Conservation (phyloP, 2,888 invertebrate species). For the Plebejus argus region DNA sequence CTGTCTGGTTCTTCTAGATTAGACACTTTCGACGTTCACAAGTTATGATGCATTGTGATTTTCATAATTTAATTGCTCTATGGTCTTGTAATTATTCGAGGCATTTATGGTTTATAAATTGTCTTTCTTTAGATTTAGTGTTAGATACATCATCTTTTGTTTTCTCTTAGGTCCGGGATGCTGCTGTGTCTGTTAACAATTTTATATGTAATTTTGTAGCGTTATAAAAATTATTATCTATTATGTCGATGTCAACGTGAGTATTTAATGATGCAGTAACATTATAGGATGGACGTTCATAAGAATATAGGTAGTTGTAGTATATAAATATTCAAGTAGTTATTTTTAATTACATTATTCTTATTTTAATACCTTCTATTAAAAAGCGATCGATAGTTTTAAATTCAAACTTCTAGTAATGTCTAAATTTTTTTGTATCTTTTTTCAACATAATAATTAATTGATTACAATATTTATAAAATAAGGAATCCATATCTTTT, state of each 20-base stretch:
- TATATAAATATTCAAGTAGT: no score
- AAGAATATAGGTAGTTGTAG: no score
- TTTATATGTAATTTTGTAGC: not conserved
- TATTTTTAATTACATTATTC: no score
- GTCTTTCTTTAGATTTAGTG: not conserved
- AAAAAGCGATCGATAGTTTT: not conserved
- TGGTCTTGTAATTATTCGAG: not conserved
- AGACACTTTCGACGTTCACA: not conserved
- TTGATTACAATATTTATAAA: no score
- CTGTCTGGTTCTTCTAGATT: not conserved
- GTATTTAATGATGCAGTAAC: no score
- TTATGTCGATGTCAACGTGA: not conserved
- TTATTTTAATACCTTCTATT: no score
- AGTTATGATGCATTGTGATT: not conserved
- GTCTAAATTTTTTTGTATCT: not conserved
- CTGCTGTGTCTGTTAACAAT: not conserved
- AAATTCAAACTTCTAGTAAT: not conserved
- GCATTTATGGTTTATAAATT: not conserved
- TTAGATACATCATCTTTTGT: not conserved
- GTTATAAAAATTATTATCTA: not conserved
- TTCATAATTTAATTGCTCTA: not conserved
- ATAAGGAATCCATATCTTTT: no score
- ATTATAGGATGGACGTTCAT: no score
- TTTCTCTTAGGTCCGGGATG: constrained; percentile 7
- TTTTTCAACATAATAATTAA: no score